Base-by-base conservation (phyloP, 64 coral and sea anemone genomes). In the Acropora yongei region DNA sequence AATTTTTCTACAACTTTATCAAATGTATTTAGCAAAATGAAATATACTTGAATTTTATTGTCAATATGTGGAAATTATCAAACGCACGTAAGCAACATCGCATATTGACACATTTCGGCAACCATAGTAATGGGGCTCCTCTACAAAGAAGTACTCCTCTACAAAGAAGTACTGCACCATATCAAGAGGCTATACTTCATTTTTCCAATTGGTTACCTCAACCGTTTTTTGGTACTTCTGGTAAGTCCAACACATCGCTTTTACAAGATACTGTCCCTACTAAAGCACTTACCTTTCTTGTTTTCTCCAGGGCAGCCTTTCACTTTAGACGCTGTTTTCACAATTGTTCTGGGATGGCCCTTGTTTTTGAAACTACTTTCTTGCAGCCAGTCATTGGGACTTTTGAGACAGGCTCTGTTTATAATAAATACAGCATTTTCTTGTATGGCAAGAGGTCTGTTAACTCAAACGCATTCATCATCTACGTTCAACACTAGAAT, bases 381-480 rank as follows among this genome's bases (percentile, higher is more conserved):
- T 42, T 76, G 55, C 18, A 72, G 68, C 39, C 76, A 92, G 63
- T 92, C 80, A 85, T 92, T 50, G 47, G 43, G 75, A 39, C 58
- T 75, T 41, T 5, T 77, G 30, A 92, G 72, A 4, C 2, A 75
- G 16, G 68, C 57, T 41, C 68, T 76, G 77, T 92, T 57, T 61
- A 92, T 85, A 16, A 92, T 71, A 60, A 92, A 92, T 14, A 42
- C 74, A 51, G 90, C 80, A 78, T 92, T 77, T 65, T 92, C 79
- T 85, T 85, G 68, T 47, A 80, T 74, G 44, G 49, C 80, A 85
- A 85, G 82, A 14, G 90, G 90, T 46, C 90, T 69, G 74, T 92
- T 47, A 74, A 61, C n/a, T 72, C 90, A 85, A 92, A 92, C 76
- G 2, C 90, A 48, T 61, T 65, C 44, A 39, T 61, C 65, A 63